Conservation (phyloP, 2,888 invertebrate species). For the Pristionchus exspectatus region DNA sequence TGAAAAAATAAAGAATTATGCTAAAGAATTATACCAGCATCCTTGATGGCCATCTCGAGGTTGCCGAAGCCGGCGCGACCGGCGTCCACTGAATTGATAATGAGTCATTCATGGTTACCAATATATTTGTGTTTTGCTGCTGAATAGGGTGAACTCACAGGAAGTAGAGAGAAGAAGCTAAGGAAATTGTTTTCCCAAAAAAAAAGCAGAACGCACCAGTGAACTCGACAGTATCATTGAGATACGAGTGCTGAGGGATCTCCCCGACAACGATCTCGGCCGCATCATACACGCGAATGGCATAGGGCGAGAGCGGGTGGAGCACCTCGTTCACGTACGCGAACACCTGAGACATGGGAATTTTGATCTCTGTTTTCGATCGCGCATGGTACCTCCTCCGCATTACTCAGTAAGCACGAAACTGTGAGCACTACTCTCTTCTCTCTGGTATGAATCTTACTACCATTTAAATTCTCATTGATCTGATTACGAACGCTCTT, state of each 20-base stretch:
- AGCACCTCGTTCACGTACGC: slow-evolving; percentile 74
- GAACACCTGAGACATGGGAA: slow-evolving; percentile 59
- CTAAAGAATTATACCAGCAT: slow-evolving; percentile 39
- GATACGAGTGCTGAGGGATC: slow-evolving; percentile 91
- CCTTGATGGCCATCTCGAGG: slow-evolving; percentile 94
- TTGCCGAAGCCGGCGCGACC: slow-evolving; percentile 95
- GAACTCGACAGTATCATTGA: slow-evolving; percentile 81
- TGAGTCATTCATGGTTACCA: too few species aligned
- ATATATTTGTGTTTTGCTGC: too few species aligned
- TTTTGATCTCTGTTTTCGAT: background rate
- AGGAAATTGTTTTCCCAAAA: too few species aligned
- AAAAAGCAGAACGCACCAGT: too few species aligned
- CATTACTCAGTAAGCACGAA: too few species aligned
- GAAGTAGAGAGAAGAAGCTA: too few species aligned
- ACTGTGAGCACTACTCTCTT: too few species aligned
- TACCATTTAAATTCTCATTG: too few species aligned
- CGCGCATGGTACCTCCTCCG: too few species aligned
- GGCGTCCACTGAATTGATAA: slow-evolving; percentile 88
- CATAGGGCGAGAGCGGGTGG: slow-evolving; percentile 76
- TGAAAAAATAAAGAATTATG: background rate
- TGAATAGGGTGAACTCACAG: too few species aligned
- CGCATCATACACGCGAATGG: slow-evolving; percentile 82
- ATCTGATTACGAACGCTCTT: too few species aligned
- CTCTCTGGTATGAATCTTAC: too few species aligned
- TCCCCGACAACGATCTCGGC: slow-evolving; percentile 94